Evolutionary conservation across 2,113 vertebrate genomes (phyloP).

Genomic region (Lathamus discolor): DNA sequence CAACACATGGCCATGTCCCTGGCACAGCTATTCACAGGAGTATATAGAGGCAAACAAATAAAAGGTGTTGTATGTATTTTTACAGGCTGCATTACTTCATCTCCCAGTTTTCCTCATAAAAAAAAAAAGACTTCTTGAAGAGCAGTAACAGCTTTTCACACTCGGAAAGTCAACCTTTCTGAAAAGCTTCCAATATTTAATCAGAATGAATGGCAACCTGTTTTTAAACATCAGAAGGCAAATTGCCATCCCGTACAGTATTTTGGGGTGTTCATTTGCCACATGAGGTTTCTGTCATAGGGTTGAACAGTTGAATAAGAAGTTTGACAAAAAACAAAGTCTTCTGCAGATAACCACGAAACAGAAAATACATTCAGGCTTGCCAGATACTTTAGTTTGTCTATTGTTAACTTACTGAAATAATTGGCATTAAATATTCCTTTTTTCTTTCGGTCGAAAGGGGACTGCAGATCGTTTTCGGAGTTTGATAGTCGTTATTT

Average conservation of each 20-base stretch:
- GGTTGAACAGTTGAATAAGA: neutral
- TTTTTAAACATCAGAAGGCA: neutral
- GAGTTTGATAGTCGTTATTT: neutral
- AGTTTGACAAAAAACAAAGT: neutral
- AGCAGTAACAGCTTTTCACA: neutral
- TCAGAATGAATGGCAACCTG: neutral
- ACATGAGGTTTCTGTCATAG: neutral
- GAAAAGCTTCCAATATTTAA: neutral
- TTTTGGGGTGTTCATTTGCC: neutral
- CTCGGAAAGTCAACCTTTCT: neutral
- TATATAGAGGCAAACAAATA: neutral
- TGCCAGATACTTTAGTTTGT: neutral
- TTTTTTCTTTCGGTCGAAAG: neutral
- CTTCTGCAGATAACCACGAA: neutral
- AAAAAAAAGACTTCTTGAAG: neutral
- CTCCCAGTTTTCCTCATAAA: neutral
- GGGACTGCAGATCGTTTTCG: neutral
- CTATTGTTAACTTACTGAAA: neutral
- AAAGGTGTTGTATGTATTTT: neutral
- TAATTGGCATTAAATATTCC: neutral
- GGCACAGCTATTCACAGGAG: neutral
- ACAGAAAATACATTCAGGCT: neutral
- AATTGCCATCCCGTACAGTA: fast-evolving
- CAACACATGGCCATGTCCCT: too few relatives aligned
- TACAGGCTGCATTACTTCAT: neutral